These are phyloP conservation scores for Nomia melanderi DNA, from an alignment of 1,140 invertebrate genomes.

Conservation along the genomic window DNA sequence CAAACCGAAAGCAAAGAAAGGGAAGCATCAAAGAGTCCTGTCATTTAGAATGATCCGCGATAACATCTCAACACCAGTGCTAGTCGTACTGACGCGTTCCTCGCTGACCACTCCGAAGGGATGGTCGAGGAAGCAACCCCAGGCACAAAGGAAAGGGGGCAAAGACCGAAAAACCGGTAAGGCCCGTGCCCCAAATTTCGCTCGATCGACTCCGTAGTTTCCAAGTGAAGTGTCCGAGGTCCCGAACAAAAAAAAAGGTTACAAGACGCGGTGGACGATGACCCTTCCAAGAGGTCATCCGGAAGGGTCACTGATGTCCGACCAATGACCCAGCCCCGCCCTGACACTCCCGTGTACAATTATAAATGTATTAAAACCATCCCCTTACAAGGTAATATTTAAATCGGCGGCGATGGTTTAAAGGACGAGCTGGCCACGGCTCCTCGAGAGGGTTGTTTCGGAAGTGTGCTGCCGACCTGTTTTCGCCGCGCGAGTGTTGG, in stretches of 20 bases:
- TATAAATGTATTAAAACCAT: constrained; percentile 79
- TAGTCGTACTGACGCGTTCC: constrained; percentile 1
- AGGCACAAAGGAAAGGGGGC: neutral
- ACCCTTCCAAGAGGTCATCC: constrained; percentile 65
- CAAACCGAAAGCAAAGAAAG: neutral
- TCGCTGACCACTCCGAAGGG: constrained; percentile 27
- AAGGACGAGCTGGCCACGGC: constrained; percentile 34
- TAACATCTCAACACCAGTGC: neutral
- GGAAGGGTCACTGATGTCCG: constrained; percentile 77
- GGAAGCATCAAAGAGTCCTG: neutral
- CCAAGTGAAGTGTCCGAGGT: constrained; percentile 58
- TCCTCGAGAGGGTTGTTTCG: constrained; percentile 25
- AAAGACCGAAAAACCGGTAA: constrained; percentile 65
- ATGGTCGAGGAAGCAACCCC: constrained; percentile 13
- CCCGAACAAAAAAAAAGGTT: constrained; percentile 47
- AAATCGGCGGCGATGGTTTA: constrained; percentile 69
- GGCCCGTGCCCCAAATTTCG: constrained; percentile 71
- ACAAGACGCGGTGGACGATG: constrained; percentile 60
- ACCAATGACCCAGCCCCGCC: constrained; percentile 75
- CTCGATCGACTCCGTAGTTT: constrained; percentile 63
- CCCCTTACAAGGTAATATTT: constrained; percentile 77
- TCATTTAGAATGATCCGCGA: constrained; percentile 11
- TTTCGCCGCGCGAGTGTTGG: constrained; percentile 58
- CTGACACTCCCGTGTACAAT: constrained; percentile 73
- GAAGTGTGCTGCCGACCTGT: constrained; percentile 41